Conservation (phyloP, 1,140 invertebrate genomes). For the Tetranychus urticae region DNA sequence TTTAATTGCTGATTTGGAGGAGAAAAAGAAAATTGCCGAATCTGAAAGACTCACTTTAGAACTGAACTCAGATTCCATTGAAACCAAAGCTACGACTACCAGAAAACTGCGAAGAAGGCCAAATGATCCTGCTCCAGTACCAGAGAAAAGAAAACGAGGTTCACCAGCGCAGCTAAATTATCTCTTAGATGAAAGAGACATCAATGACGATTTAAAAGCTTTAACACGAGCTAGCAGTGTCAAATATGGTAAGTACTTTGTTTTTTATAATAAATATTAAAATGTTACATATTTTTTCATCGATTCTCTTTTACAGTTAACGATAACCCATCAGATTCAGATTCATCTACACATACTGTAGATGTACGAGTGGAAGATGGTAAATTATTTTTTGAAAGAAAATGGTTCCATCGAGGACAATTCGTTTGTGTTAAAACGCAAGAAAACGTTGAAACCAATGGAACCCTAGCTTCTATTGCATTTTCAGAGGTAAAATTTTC, state of each 20-base stretch:
- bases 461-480: conserved; percentile 63
- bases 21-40: conserved; percentile 69
- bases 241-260: no score
- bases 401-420: conserved; percentile 77
- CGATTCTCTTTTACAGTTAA: not conserved
- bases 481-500: conserved; percentile 41
- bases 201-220: conserved; percentile 60
- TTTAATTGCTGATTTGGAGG: conserved; percentile 69
- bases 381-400: conserved; percentile 69
- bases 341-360: conserved; percentile 3
- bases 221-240: conserved; percentile 35
- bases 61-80: conserved; percentile 31
- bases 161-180: conserved; percentile 58
- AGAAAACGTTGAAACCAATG: conserved; percentile 51
- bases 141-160: conserved; percentile 34
- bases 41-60: conserved; percentile 61
- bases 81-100: conserved; percentile 37
- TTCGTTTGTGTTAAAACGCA: conserved; percentile 70
- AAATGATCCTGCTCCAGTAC: conserved; percentile 61
- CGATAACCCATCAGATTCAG: not conserved
- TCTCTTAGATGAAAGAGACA: conserved; percentile 61
- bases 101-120: conserved; percentile 67
- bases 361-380: conserved; percentile 80
- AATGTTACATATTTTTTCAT: not conserved
- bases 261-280: no score